These are phyloP conservation scores for Setophaga kirtlandii DNA, from an alignment of 2,113 vertebrate species.

Conservation along the genomic window DNA sequence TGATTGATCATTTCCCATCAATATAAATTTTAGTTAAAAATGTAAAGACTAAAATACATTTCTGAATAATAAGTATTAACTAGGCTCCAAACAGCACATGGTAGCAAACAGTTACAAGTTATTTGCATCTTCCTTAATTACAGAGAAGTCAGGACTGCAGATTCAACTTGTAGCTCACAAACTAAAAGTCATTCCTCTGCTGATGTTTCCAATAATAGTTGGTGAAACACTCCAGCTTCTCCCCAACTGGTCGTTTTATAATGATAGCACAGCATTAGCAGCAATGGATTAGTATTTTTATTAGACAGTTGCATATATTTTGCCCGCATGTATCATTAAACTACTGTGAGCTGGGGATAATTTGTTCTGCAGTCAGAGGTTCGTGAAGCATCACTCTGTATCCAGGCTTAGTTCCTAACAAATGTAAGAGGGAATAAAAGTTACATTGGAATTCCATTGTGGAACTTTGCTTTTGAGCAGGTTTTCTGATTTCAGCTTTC, in stretches of 20 bases:
- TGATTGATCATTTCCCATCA: neutral
- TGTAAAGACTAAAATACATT: neutral
- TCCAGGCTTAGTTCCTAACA: neutral
- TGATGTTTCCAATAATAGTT: neutral
- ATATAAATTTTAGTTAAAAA: neutral
- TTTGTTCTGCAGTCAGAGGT: neutral
- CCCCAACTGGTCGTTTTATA: neutral
- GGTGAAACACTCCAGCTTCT: neutral
- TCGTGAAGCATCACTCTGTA: neutral
- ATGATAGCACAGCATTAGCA: neutral
- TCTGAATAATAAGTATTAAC: neutral
- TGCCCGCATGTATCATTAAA: neutral
- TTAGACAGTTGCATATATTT: slow-evolving; percentile 17
- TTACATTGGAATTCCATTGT: neutral
- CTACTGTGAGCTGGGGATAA: neutral
- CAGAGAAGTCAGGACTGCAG: neutral
- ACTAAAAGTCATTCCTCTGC: neutral
- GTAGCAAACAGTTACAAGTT: neutral
- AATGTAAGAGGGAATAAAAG: neutral
- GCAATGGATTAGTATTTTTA: neutral
- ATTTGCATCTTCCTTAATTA: neutral
- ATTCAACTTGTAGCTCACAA: neutral
- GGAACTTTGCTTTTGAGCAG: neutral
- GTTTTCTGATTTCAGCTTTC: neutral
- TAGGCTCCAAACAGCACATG: neutral